Evolutionary conservation across 1,140 invertebrate species (phyloP), one percentile per base, ranked within the genome.

Genomic region (Drosophila orena): DNA sequence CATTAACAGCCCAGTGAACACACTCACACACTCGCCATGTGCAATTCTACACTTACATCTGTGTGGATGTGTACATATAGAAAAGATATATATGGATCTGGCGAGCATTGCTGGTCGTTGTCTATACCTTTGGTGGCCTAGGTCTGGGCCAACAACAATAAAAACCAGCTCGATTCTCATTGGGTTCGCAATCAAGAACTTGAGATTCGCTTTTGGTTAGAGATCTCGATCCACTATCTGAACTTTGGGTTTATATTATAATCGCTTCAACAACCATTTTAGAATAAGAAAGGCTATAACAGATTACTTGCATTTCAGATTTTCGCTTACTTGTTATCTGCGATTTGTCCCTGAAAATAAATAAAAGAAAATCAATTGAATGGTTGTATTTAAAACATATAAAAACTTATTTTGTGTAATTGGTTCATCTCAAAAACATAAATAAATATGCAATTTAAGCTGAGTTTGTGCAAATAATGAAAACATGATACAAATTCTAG

Each of bases 1-100:
- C 60, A 79, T 66, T 79, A 71, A 77, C 69, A 73, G 52, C 53
- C 56, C 53, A 68, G 61, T 78, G 78, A 54, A 68, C 78, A 71
- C 75, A 79, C 78, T 76, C 54, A 68, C 37, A 56, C 53, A 37
- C 34, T 35, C 17, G 15, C 43, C 44, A 65, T 50, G 44, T 68
- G 59, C 64, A 64, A 47, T 66, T 42, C 40, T 8, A 30, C 47
- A 34, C 24, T 14, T 10, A 58, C 35, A 54, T 17, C 37, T 12
- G 11, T 38, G 5, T 38, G 14, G 37, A 38, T 15, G 38, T n/a
- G 24, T 22, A 42, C 8, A 50, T 34, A 50, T 34, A 49, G 46
- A 30, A n/a, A 24, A 50, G 27, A 22, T 27, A 47, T 37, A 35
- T 56, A 68, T 66, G 30, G 37, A 49, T 50, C 68, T 60, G 37